Conservation (phyloP, 2,797 vertebrate species). For the Ctenopoma kingsleyae region DNA sequence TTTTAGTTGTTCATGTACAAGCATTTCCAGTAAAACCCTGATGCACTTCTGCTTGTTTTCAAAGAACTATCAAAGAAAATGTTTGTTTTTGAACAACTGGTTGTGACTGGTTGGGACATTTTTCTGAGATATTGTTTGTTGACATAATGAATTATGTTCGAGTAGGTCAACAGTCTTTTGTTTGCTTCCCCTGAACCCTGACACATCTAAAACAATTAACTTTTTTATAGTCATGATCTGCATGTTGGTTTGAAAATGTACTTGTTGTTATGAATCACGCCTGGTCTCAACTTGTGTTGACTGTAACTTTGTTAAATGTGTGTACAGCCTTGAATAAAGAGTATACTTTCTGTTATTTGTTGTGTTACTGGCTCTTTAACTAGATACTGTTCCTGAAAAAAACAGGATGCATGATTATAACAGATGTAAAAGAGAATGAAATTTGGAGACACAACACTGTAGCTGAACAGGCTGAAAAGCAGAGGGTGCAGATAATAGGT, state of each 20-base stretch:
- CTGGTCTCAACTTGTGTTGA: conserved; percentile 63
- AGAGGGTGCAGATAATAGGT: not conserved
- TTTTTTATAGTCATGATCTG: conserved; percentile 48
- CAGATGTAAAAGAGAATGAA: conserved; percentile 24
- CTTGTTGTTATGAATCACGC: conserved; percentile 68
- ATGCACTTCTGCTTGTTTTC: conserved; percentile 57
- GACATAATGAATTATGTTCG: conserved; percentile 50
- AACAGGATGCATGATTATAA: conserved; percentile 15
- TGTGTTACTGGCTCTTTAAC: conserved; percentile 45
- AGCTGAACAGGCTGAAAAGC: not conserved
- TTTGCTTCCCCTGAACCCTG: conserved; percentile 41
- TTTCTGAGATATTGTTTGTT: conserved; percentile 55
- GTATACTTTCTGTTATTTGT: conserved; percentile 54
- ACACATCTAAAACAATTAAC: conserved; percentile 42
- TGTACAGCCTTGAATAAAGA: conserved; percentile 80
- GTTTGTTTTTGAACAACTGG: conserved; percentile 60
- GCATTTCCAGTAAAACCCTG: conserved; percentile 47
- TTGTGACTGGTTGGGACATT: conserved; percentile 37
- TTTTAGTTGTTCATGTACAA: conserved; percentile 31
- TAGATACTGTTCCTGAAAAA: not conserved
- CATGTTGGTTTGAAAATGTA: conserved; percentile 73
- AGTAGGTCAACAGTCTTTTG: conserved; percentile 38
- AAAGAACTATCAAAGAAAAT: conserved; percentile 50
- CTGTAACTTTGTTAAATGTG: conserved; percentile 66
- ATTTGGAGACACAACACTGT: not conserved